Conservation (phyloP, 2,888 invertebrate genomes). For the Congeria kusceri region DNA sequence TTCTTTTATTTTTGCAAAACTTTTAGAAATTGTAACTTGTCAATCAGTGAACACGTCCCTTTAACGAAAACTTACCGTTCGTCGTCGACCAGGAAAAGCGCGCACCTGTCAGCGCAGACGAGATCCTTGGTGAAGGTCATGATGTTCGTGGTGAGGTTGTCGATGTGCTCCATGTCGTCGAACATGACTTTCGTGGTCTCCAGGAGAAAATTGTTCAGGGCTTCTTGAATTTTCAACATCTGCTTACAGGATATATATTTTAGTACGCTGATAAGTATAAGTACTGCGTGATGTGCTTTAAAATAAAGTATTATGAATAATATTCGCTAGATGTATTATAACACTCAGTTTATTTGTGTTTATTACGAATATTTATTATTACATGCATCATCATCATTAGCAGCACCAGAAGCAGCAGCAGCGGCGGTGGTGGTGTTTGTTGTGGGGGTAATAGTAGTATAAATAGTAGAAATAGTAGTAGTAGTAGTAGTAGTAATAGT, state of each 20-base stretch:
- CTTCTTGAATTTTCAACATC: constrained; percentile 62
- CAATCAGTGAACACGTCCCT: too few relatives aligned
- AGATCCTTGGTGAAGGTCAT: constrained; percentile 79
- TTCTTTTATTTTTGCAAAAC: too few relatives aligned
- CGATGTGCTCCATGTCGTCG: constrained; percentile 75
- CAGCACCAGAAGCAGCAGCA: background rate
- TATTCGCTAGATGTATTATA: too few relatives aligned
- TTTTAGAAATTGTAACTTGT: too few relatives aligned
- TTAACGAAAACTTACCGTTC: constrained; percentile 61
- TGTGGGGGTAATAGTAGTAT: too few relatives aligned
- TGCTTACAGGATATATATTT: constrained; percentile 18
- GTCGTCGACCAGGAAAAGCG: constrained; percentile 76
- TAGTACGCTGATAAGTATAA: too few relatives aligned
- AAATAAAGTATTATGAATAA: too few relatives aligned
- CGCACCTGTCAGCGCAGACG: constrained; percentile 75
- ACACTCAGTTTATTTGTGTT: background rate
- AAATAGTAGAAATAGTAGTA: too few relatives aligned
- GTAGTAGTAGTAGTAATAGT: too few relatives aligned
- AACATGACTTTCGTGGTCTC: constrained; percentile 74
- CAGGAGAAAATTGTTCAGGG: constrained; percentile 68
- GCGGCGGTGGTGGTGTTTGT: too few relatives aligned
- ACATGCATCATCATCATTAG: background rate
- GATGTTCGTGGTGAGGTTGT: constrained; percentile 72
- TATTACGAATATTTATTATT: background rate
- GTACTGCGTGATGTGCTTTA: too few relatives aligned